Conservation (phyloP, 2,888 invertebrate genomes). For the Macaria liturata region DNA sequence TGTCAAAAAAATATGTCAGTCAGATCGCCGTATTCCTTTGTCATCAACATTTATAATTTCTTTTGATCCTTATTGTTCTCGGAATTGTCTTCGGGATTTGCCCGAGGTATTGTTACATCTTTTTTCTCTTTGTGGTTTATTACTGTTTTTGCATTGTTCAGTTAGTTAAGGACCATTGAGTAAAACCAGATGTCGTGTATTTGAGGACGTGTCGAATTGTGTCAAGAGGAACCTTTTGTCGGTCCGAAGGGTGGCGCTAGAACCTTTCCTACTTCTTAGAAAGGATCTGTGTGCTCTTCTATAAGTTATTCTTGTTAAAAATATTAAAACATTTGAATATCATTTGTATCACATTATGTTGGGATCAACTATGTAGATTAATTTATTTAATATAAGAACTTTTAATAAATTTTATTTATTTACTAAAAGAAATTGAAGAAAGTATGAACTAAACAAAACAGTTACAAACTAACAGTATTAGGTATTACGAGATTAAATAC, state of each 20-base stretch:
- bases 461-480: too few relatives aligned
- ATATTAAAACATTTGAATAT: neutral
- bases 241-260: constrained; percentile 18
- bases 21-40: constrained; percentile 9
- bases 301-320: neutral
- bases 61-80: constrained; percentile 19
- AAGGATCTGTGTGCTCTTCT: constrained; percentile 7
- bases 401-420: too few relatives aligned
- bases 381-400: too few relatives aligned
- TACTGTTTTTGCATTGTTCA: constrained; percentile 4
- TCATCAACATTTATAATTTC: constrained; percentile 11
- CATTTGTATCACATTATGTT: too few relatives aligned
- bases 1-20: constrained; percentile 2
- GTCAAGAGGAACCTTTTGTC: constrained; percentile 15
- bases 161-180: constrained; percentile 9
- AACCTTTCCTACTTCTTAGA: constrained; percentile 10
- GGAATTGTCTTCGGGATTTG: constrained; percentile 19
- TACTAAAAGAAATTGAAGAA: too few relatives aligned
- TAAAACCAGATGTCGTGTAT: constrained; percentile 19
- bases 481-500: too few relatives aligned
- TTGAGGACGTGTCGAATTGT: constrained; percentile 16
- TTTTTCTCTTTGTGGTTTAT: constrained; percentile 7
- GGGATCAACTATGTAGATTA: too few relatives aligned
- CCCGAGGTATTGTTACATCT: constrained; percentile 9
- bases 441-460: too few relatives aligned